Evolutionary conservation across 1,140 invertebrate species (phyloP), one percentile per base, ranked within the genome.

Genomic region (Brachystomella parvula): DNA sequence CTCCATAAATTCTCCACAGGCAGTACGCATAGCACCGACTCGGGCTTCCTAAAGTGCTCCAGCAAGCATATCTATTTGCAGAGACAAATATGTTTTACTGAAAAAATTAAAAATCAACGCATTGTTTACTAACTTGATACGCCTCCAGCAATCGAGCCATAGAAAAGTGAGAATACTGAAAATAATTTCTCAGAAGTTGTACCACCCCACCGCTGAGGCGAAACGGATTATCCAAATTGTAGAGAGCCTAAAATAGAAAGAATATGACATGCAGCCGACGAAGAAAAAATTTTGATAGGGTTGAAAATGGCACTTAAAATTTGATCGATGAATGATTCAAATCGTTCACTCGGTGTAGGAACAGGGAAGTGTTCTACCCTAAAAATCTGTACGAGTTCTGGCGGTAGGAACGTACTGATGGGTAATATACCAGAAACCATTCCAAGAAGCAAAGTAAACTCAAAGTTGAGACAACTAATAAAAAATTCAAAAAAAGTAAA

Each of bases 361-460:
- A 57, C 30, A 17, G 61, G 19, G 32, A 71, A 69, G 26, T 26
- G 57, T 47, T 57, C 56, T n/a, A n/a, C n/a, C n/a, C n/a, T n/a
- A n/a, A n/a, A n/a, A n/a, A n/a, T n/a, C n/a, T n/a, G n/a, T n/a
- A n/a, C n/a, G n/a, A n/a, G n/a, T n/a, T n/a, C n/a, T n/a, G n/a
- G n/a, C n/a, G n/a, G n/a, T n/a, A n/a, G n/a, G n/a, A n/a, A n/a
- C n/a, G n/a, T n/a, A n/a, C n/a, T n/a, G n/a, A n/a, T n/a, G n/a
- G n/a, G n/a, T n/a, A n/a, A n/a, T n/a, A 49, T 47, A 28, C 61
- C 63, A 28, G 58, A 47, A 32, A 44, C 60, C 2, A 66, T 35
- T n/a, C 71, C 71, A 47, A 65, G 49, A 24, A 72, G 57, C n/a
- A 72, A 66, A 15, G 64, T 65, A 44, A 69, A 17, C 0, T 67